Base-by-base conservation (phyloP, 2,888 invertebrate genomes). In the Platynereis dumerilii region DNA sequence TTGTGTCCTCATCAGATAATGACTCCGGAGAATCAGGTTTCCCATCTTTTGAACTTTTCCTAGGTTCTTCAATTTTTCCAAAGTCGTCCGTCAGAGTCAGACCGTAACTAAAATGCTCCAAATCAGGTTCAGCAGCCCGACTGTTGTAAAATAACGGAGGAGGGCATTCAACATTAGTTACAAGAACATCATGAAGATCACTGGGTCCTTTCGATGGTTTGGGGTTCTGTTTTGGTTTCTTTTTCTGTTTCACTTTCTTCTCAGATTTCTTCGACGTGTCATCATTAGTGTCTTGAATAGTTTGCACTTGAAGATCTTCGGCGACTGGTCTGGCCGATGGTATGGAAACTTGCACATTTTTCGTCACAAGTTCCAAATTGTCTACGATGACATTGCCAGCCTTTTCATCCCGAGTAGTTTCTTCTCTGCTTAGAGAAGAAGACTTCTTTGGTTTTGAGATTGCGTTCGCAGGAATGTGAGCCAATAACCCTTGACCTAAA, bases 101-200 rank as follows among this genome's bases (percentile, higher is more conserved):
- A 2, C 61, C 55, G 15, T 53, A 27, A 1, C 27, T 39, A 1
- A 54, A 15, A 28, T n/a, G 42, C 34, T 34, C 54, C 34, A 39
- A 28, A 12, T 60, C 48, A 1, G 44, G 27, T 22, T 62, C 62
- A 26, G 34, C 73, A 42, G 75, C 74, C 42, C 78, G 72, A 65
- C 80, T 79, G 69, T 81, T 83, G 64, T 78, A 83, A 68, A 78
- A 81, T 28, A 83, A 69, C 26, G 81, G 79, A 28, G 81, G 82
- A 15, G 81, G 81, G 60, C 79, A 78, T 12, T 72, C 67, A 45
- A 78, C 75, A 62, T 81, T 78, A 22, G 75, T 73, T 29, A 76
- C 69, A 29, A 79, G 69, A 12, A 79, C 60, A 58, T 76, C 75
- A 61, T 77, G 75, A 66, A 64, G 29, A 44, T 70, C 69, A 17